Evolutionary conservation across 2,113 vertebrate genomes (phyloP), one percentile per base, ranked within the genome.

Genomic region (Neotoma lepida): DNA sequence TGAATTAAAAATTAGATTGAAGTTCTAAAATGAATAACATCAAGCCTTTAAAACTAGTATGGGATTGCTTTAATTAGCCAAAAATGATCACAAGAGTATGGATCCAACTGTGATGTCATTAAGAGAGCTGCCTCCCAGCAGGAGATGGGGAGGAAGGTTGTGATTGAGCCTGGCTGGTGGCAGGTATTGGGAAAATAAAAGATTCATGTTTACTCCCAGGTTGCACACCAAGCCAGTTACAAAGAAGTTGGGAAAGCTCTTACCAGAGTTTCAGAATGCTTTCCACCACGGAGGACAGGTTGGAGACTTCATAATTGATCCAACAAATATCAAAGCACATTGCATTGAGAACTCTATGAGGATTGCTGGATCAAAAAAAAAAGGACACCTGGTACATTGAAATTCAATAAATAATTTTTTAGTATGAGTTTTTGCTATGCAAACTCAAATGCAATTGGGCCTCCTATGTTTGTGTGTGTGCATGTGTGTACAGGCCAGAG

Each of bases 51-150:
- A 49, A 96, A 64, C 35, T 39, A 49, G 77, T 68, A 78, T 63
- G 44, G 76, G 18, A 87, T 90, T 56, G 44, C n/a, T 91, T 88
- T 91, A 89, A 85, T 94, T 91, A 95, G 61, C n/a, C n/a, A 58
- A 86, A 96, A 94, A 64, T 78, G 81, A 88, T 94, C 88, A 76
- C 74, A 76, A 13, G 77, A 82, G 77, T 68, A 56, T 35, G 35
- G 66, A 71, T 73, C 78, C 66, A 64, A 4, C 78, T 91, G 73
- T 6, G 74, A 68, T 68, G 49, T 70, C 78, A 51, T 87, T 89
- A 73, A 26, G 68, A 49, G 78, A 96, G 44, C 35, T 58, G 64
- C 24, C 56, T 26, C 39, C 6, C 33, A 24, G 58, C 2, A 6
- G 77, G 84, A 64, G 46, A 76, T 58, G 26, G n/a, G 30, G 35